A percentile compares a stretch with the other conserved stretches of the same genome.
These are phyloP conservation scores for Colossoma macropomum DNA, from an alignment of 2,113 vertebrate species.

Conservation along the genomic window DNA sequence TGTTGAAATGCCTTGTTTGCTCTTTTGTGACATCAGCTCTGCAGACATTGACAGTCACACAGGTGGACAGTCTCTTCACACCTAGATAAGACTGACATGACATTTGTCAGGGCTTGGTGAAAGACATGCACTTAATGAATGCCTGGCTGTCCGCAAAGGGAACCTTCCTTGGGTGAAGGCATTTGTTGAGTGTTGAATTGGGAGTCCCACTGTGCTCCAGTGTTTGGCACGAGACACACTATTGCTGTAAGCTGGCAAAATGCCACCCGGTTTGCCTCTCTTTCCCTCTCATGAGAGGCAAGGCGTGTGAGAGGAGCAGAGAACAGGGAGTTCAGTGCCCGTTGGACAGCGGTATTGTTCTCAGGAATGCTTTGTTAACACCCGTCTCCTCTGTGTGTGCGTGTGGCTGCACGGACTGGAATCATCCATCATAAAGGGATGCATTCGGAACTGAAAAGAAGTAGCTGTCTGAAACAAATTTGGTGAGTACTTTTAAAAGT, in stretches of 20 bases:
- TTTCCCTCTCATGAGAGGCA: slow-evolving; percentile 10
- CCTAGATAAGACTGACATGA: slow-evolving; percentile 12
- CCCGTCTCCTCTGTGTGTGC: slow-evolving; percentile 15
- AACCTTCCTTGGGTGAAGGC: slow-evolving; percentile 13
- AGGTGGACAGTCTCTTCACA: slow-evolving; percentile 14
- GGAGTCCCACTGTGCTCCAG: not conserved
- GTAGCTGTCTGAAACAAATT: not conserved
- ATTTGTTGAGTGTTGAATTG: slow-evolving; percentile 4
- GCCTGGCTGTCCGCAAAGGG: not conserved
- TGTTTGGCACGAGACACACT: slow-evolving; percentile 4
- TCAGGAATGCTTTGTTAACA: slow-evolving; percentile 48
- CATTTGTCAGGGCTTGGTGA: not conserved
- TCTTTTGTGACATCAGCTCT: slow-evolving; percentile 2
- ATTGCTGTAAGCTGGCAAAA: slow-evolving; percentile 28
- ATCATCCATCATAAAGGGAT: slow-evolving; percentile 4
- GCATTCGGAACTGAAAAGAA: slow-evolving; percentile 14
- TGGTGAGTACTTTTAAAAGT: not conserved
- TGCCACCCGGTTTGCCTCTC: slow-evolving; percentile 24
- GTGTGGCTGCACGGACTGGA: not conserved
- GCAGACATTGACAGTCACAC: not conserved
- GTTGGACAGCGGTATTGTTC: slow-evolving; percentile 33
- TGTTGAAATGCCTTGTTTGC: slow-evolving; percentile 10
- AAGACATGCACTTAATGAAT: not conserved
- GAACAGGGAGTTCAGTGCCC: not conserved
- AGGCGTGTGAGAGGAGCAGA: not conserved